phyloP scores from a whole-genome alignment of 2,888 invertebrate genomes.

The Amphipyra tragopoginis region DNA sequence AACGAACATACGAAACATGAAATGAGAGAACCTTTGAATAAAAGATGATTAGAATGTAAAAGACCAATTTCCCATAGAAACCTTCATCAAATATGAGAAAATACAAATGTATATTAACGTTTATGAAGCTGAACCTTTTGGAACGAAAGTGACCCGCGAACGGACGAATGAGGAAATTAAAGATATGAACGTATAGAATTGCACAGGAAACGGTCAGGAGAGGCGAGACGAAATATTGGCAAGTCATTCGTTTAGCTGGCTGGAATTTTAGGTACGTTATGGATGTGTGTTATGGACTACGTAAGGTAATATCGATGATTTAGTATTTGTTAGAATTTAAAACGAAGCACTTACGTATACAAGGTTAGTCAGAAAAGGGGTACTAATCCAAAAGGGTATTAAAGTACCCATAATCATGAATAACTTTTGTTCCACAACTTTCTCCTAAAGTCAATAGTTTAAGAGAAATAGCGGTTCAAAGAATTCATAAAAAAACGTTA shows the following conservation, averaged over 20 bases:
- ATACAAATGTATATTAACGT: conserved; percentile 31
- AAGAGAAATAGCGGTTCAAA: no score
- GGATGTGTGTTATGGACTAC: no score
- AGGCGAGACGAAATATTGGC: conserved; percentile 42
- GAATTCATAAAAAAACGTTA: no score
- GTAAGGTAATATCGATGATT: no score
- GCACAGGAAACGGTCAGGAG: conserved; percentile 55
- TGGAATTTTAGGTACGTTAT: neutral
- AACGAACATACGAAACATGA: conserved; percentile 16
- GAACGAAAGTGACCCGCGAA: conserved; percentile 62
- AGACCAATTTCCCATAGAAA: conserved; percentile 54
- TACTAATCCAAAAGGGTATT: no score
- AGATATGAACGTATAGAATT: conserved; percentile 69
- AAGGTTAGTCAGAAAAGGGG: no score
- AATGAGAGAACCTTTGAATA: conserved; percentile 25
- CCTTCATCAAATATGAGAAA: conserved; percentile 42
- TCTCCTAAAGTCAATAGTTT: no score
- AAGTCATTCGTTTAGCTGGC: conserved; percentile 37
- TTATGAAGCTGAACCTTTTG: conserved; percentile 51
- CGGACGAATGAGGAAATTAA: conserved; percentile 68
- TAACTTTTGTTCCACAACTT: no score
- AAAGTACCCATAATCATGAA: no score
- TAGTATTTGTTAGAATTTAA: no score
- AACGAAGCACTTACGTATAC: no score
- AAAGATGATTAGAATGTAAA: conserved; percentile 48